Percentiles rank a stretch among this genome's conserved stretches.
Conservation (phyloP, 2,113 vertebrate species). For the Cercocebus atys region DNA sequence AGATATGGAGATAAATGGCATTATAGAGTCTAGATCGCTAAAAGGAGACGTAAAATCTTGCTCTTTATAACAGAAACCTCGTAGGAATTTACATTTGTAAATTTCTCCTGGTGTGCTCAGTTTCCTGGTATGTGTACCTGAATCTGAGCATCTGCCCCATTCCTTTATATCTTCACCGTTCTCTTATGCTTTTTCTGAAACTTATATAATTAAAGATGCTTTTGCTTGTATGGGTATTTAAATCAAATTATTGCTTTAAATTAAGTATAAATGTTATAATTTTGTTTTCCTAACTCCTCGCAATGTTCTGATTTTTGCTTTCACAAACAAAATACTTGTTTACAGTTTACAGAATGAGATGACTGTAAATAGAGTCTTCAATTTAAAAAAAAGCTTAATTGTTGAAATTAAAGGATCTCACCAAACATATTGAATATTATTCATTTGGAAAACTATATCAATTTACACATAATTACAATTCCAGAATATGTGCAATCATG, state of each 20-base stretch:
- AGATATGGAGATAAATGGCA: neutral
- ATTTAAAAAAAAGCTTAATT: neutral
- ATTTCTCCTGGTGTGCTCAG: neutral
- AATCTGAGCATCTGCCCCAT: neutral
- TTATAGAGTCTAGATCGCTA: neutral
- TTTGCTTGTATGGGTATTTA: slow-evolving; percentile 16
- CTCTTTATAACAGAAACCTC: neutral
- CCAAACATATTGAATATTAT: slow-evolving; percentile 9
- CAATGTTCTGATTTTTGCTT: slow-evolving; percentile 29
- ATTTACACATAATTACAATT: neutral
- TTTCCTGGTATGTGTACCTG: neutral
- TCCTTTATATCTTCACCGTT: neutral
- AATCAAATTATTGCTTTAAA: slow-evolving; percentile 50
- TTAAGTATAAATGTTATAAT: neutral
- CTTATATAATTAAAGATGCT: neutral
- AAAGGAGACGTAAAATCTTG: neutral
- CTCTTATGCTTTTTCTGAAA: neutral
- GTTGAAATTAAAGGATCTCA: slow-evolving; percentile 51
- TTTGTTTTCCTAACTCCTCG: slow-evolving; percentile 32
- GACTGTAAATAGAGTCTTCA: neutral
- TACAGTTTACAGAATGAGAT: slow-evolving; percentile 25
- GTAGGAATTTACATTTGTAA: neutral
- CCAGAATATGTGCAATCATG: neutral
- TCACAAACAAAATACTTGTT: slow-evolving; percentile 41
- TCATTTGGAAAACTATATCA: slow-evolving; percentile 17